Percentiles rank a stretch among this genome's conserved stretches.
These are phyloP conservation scores for Plebejus anna DNA, from an alignment of 2,888 invertebrate species.

Conservation along the genomic window DNA sequence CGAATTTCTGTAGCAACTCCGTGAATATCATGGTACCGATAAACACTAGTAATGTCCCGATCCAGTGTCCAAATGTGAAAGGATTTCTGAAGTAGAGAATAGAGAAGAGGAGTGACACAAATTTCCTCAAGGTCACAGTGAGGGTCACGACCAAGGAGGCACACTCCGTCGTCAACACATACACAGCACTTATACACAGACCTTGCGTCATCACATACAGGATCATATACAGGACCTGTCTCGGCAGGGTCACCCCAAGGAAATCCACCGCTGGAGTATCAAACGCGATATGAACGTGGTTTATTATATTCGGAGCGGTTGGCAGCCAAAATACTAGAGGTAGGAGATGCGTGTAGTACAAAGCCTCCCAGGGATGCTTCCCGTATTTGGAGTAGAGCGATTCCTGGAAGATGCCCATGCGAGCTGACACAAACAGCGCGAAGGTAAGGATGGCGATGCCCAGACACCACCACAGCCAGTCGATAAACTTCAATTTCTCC, in stretches of 20 bases:
- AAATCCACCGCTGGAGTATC: slow-evolving; percentile 82
- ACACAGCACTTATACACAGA: slow-evolving; percentile 96
- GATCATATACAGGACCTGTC: slow-evolving; percentile 87
- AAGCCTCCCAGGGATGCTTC: slow-evolving; percentile 94
- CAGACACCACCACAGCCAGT: slow-evolving; percentile 81
- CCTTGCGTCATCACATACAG: slow-evolving; percentile 94
- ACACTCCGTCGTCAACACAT: slow-evolving; percentile 95
- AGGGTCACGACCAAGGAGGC: slow-evolving; percentile 96
- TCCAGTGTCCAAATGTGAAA: slow-evolving; percentile 94
- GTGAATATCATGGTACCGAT: slow-evolving; percentile 95
- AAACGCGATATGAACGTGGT: slow-evolving; percentile 86
- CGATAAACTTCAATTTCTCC: slow-evolving; percentile 63
- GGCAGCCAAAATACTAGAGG: slow-evolving; percentile 94
- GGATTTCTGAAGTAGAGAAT: slow-evolving; percentile 96
- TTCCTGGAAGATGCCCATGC: slow-evolving; percentile 98
- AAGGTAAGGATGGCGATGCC: slow-evolving; percentile 91
- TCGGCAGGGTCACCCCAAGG: slow-evolving; percentile 83
- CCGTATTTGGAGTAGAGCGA: slow-evolving; percentile 90
- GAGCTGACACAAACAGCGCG: slow-evolving; percentile 94
- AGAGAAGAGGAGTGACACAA: slow-evolving; percentile 96
- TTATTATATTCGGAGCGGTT: slow-evolving; percentile 86
- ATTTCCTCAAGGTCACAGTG: slow-evolving; percentile 97
- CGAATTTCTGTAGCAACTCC: slow-evolving; percentile 82
- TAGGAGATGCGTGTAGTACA: slow-evolving; percentile 93
- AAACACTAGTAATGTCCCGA: slow-evolving; percentile 94